Evolutionary conservation across 2,113 vertebrate species (phyloP), one percentile per base, ranked within the genome.

Genomic region (Actenoides lindsayi): DNA sequence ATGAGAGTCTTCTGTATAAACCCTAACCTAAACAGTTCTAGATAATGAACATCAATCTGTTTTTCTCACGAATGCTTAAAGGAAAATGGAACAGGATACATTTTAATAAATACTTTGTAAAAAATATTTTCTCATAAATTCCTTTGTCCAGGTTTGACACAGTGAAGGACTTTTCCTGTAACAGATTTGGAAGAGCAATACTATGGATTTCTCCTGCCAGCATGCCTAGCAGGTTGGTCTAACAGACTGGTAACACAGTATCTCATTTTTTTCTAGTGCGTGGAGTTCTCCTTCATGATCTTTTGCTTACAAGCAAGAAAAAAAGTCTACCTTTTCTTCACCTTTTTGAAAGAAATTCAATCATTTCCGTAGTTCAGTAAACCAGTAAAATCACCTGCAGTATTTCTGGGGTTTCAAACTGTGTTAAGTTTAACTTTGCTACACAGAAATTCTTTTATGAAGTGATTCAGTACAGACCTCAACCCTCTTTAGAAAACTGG

Each of bases 391-490:
- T 53, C 20, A 81, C 78, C 63, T 74, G 63, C n/a, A 92, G 89
- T 90, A 89, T 59, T 95, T 94, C 69, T 76, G 31, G 50, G 62
- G 48, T 87, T 83, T 94, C 37, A 67, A 67, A 91, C 27, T 64
- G n/a, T 70, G 46, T 83, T 81, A 91, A 28, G 57, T 27, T 84
- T 75, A 94, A 94, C 69, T 87, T 87, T 44, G 13, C 93, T 82
- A 70, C 83, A 83, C 65, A 79, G 53, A 89, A 89, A 89, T 94
- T 75, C 83, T 82, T 91, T 82, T 80, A 92, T 65, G 41, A 94
- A 91, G 69, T 69, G 74, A 91, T 85, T 84, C 75, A 56, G 27
- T 16, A 37, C 68, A 93, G 76, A 94, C 69, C 48, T 94, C 83
- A 82, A n/a, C 35, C 37, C 44, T 44, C 88, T 83, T 83, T 65